Base-by-base conservation (phyloP, 2,113 vertebrate species). In the Nothobranchius furzeri region DNA sequence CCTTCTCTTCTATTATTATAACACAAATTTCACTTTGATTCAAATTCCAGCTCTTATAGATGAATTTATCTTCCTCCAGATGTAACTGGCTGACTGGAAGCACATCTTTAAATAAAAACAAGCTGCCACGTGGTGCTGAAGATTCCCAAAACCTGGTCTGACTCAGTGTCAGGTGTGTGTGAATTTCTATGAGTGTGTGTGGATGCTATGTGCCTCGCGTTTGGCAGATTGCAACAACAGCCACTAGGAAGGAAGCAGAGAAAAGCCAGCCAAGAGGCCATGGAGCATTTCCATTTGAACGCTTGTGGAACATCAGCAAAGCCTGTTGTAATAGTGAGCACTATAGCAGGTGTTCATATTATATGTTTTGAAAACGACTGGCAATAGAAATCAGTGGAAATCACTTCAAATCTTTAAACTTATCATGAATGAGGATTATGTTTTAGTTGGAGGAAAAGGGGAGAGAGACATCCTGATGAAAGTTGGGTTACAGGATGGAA, bases 21-120 rank as follows among this genome's bases (percentile, higher is more conserved):
- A 76, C 54, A 74, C 60, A 88, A 77, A 74, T 47, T 63, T 65
- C 20, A 60, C 59, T 81, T 81, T 78, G 63, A 85, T 78, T 73
- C 52, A 79, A 71, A 85, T 70, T 71, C 78, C 84, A 86, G 78
- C 64, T 81, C 52, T 71, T 60, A 43, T 36, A 60, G 68, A 75
- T 62, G 62, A 78, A 73, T 72, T 62, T 72, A 68, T 73, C 71
- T 71, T 73, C 59, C 30, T 73, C 64, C 83, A 79, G 79, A 86
- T 85, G 79, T 87, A 77, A 68, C 42, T 20, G 65, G n/a, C 75
- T 88, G 81, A 85, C 85, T 85, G 84, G 88, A 88, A 88, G 68
- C 64, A 71, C 69, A 55, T 57, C 66, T 72, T 72, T 78, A 63
- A 70, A 75, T 71, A 78, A 70, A 75, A 83, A 73, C 75, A 74